Conservation (phyloP, 2,797 vertebrate species). For the Chelon auratus region DNA sequence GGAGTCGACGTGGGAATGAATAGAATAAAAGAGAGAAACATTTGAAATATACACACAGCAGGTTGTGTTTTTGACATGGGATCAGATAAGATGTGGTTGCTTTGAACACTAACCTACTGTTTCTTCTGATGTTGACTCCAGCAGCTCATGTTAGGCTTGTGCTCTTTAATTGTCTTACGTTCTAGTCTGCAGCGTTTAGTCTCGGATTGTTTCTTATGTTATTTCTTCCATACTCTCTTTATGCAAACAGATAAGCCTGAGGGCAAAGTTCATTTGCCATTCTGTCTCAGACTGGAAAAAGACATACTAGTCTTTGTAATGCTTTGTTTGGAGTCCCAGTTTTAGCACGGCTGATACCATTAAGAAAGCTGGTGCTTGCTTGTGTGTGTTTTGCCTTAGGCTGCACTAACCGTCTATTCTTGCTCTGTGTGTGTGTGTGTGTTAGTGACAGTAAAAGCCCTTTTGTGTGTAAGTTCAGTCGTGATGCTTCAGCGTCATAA, state of each 20-base stretch:
- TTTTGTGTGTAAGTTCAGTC: constrained; percentile 68
- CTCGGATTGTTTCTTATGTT: constrained; percentile 31
- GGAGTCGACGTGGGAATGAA: background rate
- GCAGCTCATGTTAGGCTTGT: constrained; percentile 17
- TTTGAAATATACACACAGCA: background rate
- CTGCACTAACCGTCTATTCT: constrained; percentile 46
- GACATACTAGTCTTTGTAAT: constrained; percentile 49
- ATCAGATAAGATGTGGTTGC: background rate
- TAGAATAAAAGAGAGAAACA: background rate
- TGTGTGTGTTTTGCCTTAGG: constrained; percentile 58
- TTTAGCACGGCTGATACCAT: constrained; percentile 60
- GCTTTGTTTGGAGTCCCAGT: constrained; percentile 61
- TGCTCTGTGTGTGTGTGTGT: constrained; percentile 36
- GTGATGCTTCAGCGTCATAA: constrained; percentile 66
- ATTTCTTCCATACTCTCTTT: constrained; percentile 28
- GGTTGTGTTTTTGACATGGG: constrained; percentile 9
- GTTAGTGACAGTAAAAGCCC: constrained; percentile 51
- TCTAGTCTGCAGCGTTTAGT: constrained; percentile 15
- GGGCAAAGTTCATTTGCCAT: constrained; percentile 49
- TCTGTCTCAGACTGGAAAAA: constrained; percentile 46
- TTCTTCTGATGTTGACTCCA: constrained; percentile 20
- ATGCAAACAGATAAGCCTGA: constrained; percentile 53
- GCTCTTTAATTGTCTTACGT: constrained; percentile 35
- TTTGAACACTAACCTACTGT: background rate
- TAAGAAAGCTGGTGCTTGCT: constrained; percentile 28